Evolutionary conservation across 2,113 vertebrate species (phyloP).

Genomic region (Callorhinus ursinus): DNA sequence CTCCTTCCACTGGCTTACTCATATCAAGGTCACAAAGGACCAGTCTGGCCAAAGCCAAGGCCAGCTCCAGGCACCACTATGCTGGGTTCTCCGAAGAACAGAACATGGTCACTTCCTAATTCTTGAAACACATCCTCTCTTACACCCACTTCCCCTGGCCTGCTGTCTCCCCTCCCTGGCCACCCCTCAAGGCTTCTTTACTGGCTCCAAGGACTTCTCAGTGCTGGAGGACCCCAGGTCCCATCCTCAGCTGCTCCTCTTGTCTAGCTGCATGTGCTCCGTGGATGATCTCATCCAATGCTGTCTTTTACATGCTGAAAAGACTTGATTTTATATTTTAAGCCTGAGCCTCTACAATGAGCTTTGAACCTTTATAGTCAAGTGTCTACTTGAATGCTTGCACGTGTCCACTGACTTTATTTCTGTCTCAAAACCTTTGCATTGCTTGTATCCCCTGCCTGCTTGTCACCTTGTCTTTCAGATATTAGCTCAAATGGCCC

Average conservation of each 20-base stretch:
- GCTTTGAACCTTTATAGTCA: background rate
- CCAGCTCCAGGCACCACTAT: too few relatives aligned
- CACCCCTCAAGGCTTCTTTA: background rate
- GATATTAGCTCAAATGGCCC: background rate
- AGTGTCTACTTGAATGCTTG: background rate
- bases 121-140: rapidly evolving
- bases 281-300: background rate
- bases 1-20: background rate
- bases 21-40: background rate
- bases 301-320: background rate
- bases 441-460: background rate
- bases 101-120: background rate
- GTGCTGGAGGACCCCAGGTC: too few relatives aligned
- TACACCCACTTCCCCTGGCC: too few relatives aligned
- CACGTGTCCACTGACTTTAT: background rate
- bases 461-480: background rate
- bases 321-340: background rate
- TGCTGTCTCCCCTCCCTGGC: too few relatives aligned
- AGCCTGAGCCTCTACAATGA: background rate
- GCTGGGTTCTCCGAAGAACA: background rate
- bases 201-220: background rate
- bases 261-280: background rate
- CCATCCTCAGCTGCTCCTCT: background rate
- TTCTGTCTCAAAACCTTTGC: background rate
- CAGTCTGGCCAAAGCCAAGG: background rate